Conservation (phyloP, 2,113 vertebrate species). For the Rhea pennata region DNA sequence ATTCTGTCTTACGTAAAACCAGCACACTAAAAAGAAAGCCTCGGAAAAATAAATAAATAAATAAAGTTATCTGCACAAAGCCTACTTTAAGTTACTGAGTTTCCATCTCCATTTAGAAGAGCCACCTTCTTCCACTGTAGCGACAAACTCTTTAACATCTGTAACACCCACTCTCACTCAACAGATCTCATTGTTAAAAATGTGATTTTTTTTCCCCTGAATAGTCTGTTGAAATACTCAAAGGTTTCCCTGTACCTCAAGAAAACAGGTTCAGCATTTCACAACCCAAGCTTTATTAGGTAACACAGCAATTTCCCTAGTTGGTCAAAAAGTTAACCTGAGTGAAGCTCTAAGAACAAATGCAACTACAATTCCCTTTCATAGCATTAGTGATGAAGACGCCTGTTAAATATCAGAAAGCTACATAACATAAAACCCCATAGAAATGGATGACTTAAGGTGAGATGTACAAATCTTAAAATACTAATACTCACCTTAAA, state of each 20-base stretch:
- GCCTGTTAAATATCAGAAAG: neutral
- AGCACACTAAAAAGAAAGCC: neutral
- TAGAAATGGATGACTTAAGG: neutral
- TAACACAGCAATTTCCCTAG: neutral
- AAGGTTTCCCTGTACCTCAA: neutral
- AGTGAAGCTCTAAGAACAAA: neutral
- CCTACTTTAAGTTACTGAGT: neutral
- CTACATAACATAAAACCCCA: neutral
- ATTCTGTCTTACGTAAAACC: neutral
- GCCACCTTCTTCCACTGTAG: neutral
- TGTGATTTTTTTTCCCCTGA: neutral
- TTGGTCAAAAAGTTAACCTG: neutral
- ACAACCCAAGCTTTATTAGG: neutral
- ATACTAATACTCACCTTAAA: neutral
- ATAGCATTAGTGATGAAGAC: neutral
- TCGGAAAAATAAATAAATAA: neutral
- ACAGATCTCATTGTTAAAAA: neutral
- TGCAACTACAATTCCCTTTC: neutral
- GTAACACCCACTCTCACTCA: neutral
- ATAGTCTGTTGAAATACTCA: neutral
- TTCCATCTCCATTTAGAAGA: neutral
- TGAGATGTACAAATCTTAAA: neutral
- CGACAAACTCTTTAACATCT: neutral
- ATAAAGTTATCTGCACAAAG: neutral
- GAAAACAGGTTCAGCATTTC: neutral